phyloP scores from a whole-genome alignment of 2,888 invertebrate species.

The Plebejus anna region DNA sequence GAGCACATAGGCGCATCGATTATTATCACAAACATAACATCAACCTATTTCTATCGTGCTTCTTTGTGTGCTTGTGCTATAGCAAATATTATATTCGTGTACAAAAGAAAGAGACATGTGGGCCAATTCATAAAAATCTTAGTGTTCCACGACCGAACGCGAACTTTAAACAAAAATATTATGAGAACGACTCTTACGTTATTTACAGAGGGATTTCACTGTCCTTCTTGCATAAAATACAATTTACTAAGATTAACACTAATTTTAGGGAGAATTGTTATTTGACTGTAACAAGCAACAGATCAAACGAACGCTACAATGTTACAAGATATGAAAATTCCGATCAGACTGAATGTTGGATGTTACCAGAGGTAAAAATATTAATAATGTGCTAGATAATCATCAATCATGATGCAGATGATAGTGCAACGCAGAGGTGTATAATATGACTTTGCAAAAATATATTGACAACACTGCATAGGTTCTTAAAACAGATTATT shows the following conservation, averaged over 20 bases:
- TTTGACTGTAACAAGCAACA: slow-evolving; percentile 55
- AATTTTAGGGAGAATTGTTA: slow-evolving; percentile 66
- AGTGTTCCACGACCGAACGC: not conserved
- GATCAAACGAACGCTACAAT: slow-evolving; percentile 55
- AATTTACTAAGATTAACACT: not conserved
- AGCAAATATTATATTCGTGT: too few species aligned
- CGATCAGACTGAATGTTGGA: slow-evolving; percentile 81
- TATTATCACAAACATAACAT: too few species aligned
- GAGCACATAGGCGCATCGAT: too few species aligned
- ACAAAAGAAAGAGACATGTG: not conserved
- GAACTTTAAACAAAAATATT: not conserved
- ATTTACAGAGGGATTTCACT: not conserved
- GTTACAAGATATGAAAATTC: slow-evolving; percentile 65
- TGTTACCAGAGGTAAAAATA: slow-evolving; percentile 74
- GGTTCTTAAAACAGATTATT: too few species aligned
- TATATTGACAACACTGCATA: too few species aligned
- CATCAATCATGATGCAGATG: too few species aligned
- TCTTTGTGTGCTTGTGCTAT: too few species aligned
- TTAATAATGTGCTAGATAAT: not conserved
- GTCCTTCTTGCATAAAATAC: not conserved
- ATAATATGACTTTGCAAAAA: too few species aligned
- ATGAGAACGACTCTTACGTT: not conserved
- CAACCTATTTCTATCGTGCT: too few species aligned
- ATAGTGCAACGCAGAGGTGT: too few species aligned
- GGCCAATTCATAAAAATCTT: not conserved